Evolutionary conservation across 2,888 invertebrate genomes (phyloP).

Genomic region (Choreutis nemorana): DNA sequence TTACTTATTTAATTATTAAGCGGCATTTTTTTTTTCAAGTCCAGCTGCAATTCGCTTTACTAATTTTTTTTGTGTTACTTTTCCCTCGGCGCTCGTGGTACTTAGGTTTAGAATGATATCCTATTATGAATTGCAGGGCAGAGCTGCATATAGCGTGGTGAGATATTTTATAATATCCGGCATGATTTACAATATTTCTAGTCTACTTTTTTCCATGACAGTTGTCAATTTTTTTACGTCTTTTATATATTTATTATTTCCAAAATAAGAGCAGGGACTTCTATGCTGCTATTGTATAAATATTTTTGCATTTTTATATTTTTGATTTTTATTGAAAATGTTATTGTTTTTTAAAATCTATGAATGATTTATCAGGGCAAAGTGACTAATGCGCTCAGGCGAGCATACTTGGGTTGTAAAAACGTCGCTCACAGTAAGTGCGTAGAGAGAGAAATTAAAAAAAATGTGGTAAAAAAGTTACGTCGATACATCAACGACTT

Average conservation of each 20-base stretch:
- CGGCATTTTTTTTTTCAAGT: too few relatives aligned
- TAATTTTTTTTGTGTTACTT: too few relatives aligned
- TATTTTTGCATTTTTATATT: background rate
- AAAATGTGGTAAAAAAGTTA: too few relatives aligned
- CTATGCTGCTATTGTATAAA: background rate
- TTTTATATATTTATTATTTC: too few relatives aligned
- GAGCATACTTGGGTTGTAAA: constrained; percentile 66
- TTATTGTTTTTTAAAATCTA: background rate
- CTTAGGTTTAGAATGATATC: constrained; percentile 25
- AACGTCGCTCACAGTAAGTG: constrained; percentile 65
- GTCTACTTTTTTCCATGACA: too few relatives aligned
- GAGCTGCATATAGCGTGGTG: constrained; percentile 52
- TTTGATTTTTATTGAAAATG: background rate
- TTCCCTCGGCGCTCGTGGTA: too few relatives aligned
- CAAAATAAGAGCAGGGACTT: too few relatives aligned
- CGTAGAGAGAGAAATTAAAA: constrained; percentile 26
- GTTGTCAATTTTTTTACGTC: too few relatives aligned
- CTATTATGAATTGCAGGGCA: constrained; percentile 50
- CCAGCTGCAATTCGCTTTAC: too few relatives aligned
- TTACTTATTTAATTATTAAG: too few relatives aligned
- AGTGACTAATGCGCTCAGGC: constrained; percentile 61
- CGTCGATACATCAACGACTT: constrained; percentile 13
- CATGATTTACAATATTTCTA: constrained; percentile 28
- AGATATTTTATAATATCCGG: constrained; percentile 35
- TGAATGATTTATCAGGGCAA: constrained; percentile 51